Percentiles rank a stretch among this genome's conserved stretches.
Conservation (phyloP, 2,113 vertebrate genomes). For the Dascyllus trimaculatus region DNA sequence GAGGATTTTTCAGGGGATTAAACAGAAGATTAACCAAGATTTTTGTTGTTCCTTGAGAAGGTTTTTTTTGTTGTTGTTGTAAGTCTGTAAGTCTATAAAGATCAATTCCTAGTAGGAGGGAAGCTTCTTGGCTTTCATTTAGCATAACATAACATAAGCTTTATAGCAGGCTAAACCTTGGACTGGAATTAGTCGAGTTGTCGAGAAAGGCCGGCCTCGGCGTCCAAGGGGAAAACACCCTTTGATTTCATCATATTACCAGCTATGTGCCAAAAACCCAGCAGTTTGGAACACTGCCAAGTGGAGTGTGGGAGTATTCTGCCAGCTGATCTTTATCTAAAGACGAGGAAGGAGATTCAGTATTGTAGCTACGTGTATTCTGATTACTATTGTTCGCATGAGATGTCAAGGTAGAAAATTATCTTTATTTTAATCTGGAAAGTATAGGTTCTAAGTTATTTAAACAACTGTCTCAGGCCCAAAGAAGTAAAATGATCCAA, state of each 20-base stretch:
- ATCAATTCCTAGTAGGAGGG: constrained; percentile 20
- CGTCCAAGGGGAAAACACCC: constrained; percentile 52
- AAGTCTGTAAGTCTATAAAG: background rate
- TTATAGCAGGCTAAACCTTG: constrained; percentile 58
- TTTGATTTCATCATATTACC: constrained; percentile 65
- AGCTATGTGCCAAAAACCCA: constrained; percentile 65
- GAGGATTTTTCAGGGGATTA: background rate
- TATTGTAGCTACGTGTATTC: background rate
- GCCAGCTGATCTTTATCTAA: constrained; percentile 38
- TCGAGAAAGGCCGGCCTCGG: constrained; percentile 38
- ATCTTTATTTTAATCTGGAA: background rate
- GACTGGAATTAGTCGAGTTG: constrained; percentile 60
- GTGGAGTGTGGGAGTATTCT: constrained; percentile 44
- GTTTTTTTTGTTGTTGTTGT: constrained; percentile 19
- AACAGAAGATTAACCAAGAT: constrained; percentile 3
- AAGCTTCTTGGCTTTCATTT: constrained; percentile 33
- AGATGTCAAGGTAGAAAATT: background rate
- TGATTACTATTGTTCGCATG: background rate
- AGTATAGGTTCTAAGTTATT: background rate
- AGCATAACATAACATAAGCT: constrained; percentile 31
- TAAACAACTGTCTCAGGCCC: background rate
- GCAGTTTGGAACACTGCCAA: constrained; percentile 60
- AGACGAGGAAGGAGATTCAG: constrained; percentile 24
- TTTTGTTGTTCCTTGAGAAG: no score
- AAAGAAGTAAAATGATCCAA: no score